These are phyloP conservation scores for Psittacula echo DNA, from an alignment of 2,797 vertebrate genomes.

Conservation along the genomic window DNA sequence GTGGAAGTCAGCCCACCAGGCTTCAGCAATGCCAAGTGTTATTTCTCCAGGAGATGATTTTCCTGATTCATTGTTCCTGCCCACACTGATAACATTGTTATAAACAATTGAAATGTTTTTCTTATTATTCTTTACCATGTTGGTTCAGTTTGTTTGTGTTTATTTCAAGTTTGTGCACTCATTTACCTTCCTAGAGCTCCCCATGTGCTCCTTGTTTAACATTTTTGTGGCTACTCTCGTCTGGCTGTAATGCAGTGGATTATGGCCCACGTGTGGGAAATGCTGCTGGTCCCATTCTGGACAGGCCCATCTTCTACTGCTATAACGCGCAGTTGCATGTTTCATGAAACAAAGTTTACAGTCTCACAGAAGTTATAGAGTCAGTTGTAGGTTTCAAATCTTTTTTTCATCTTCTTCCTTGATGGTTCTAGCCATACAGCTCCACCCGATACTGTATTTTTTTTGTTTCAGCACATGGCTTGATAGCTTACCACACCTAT, in stretches of 20 bases:
- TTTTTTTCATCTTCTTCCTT: neutral
- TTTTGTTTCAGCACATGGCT: neutral
- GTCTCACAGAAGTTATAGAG: neutral
- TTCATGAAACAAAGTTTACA: neutral
- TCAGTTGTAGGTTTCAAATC: neutral
- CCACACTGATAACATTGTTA: constrained; percentile 29
- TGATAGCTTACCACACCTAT: neutral
- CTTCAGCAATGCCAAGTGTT: neutral
- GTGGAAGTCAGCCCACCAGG: constrained; percentile 25
- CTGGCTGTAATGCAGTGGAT: neutral
- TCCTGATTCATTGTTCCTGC: constrained; percentile 37
- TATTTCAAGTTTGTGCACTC: neutral
- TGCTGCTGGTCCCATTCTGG: neutral
- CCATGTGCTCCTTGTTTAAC: neutral
- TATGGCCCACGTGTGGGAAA: neutral
- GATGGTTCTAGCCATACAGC: neutral
- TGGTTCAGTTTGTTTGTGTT: constrained; percentile 26
- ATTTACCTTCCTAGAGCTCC: neutral
- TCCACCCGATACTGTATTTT: neutral
- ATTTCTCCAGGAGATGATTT: constrained; percentile 37
- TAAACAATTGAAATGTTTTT: constrained; percentile 23
- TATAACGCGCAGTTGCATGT: neutral
- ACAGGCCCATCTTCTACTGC: neutral
- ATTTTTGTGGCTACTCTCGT: neutral
- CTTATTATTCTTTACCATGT: neutral